Conservation (phyloP, 2,888 invertebrate species). For the Drosophila putrida region DNA sequence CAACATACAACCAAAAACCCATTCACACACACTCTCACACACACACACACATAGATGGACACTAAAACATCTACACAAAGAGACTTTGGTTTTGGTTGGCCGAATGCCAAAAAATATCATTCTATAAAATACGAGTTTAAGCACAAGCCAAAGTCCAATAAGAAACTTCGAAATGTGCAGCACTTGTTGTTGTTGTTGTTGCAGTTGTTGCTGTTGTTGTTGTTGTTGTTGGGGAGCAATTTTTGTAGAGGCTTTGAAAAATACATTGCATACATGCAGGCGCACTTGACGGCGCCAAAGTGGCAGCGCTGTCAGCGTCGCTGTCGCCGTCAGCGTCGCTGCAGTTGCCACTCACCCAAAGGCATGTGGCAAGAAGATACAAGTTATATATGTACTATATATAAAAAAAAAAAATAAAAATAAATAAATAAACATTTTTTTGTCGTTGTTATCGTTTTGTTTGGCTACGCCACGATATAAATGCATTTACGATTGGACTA, state of each 20-base stretch:
- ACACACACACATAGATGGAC: conserved; percentile 5
- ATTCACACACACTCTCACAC: conserved; percentile 20
- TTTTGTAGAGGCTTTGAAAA: conserved; percentile 55
- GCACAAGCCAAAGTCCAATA: conserved; percentile 76
- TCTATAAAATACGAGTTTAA: conserved; percentile 79
- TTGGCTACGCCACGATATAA: conserved; percentile 26
- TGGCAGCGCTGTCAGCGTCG: conserved; percentile 56
- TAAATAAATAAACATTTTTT: conserved; percentile 37
- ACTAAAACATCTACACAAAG: background rate
- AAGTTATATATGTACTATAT: background rate
- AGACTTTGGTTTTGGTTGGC: conserved; percentile 41
- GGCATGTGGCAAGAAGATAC: conserved; percentile 28
- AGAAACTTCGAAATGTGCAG: conserved; percentile 70
- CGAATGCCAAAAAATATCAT: conserved; percentile 78
- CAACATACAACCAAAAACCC: conserved; percentile 30
- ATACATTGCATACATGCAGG: conserved; percentile 50
- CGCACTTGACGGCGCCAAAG: conserved; percentile 47
- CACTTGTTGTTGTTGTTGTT: conserved; percentile 10
- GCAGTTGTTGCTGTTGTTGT: conserved; percentile 6
- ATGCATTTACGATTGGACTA: conserved; percentile 45
- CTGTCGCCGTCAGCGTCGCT: conserved; percentile 42
- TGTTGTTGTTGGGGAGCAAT: conserved; percentile 18
- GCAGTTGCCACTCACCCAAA: conserved; percentile 45
- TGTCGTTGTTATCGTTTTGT: conserved; percentile 16
- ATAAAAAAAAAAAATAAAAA: background rate